Percentiles rank a stretch among this genome's conserved stretches.
Evolutionary conservation across 2,113 vertebrate species (phyloP).

Genomic region (Hemibates koningsi): DNA sequence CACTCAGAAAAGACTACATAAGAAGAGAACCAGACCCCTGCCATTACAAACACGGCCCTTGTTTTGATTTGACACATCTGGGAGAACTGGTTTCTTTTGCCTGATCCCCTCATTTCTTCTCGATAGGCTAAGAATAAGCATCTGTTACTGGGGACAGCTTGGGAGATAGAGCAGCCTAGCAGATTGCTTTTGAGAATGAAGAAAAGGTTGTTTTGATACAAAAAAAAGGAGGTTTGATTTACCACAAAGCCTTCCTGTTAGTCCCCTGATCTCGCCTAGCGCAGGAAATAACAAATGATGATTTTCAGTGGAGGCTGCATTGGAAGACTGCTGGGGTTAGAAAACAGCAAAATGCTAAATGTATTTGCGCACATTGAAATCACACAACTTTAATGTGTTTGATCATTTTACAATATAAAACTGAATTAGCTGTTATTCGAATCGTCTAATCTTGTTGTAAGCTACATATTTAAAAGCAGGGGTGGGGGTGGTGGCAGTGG

Average conservation of each 20-base stretch:
- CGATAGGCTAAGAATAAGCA: slow-evolving; percentile 48
- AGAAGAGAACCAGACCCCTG: neutral
- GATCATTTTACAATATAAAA: neutral
- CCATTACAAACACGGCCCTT: slow-evolving; percentile 18
- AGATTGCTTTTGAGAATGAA: slow-evolving; percentile 57
- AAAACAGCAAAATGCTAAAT: neutral
- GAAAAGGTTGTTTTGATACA: slow-evolving; percentile 56
- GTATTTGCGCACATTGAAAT: neutral
- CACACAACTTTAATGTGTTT: neutral
- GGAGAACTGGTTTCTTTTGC: slow-evolving; percentile 14
- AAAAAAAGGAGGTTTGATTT: slow-evolving; percentile 33
- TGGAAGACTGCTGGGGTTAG: neutral
- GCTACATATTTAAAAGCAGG: neutral
- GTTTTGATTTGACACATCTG: slow-evolving; percentile 51
- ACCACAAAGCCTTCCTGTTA: slow-evolving; percentile 28
- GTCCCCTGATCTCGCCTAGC: slow-evolving; percentile 33
- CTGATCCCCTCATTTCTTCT: slow-evolving; percentile 32
- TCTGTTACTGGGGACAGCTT: slow-evolving; percentile 50
- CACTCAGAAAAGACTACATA: neutral
- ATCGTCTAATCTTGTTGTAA: neutral
- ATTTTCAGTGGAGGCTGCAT: slow-evolving; percentile 5
- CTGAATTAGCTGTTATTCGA: neutral
- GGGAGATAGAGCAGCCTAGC: slow-evolving; percentile 36
- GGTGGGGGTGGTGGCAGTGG: neutral
- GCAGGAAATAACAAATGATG: slow-evolving; percentile 8